Conservation (phyloP, 2,888 invertebrate genomes). For the Erebia palarica region DNA sequence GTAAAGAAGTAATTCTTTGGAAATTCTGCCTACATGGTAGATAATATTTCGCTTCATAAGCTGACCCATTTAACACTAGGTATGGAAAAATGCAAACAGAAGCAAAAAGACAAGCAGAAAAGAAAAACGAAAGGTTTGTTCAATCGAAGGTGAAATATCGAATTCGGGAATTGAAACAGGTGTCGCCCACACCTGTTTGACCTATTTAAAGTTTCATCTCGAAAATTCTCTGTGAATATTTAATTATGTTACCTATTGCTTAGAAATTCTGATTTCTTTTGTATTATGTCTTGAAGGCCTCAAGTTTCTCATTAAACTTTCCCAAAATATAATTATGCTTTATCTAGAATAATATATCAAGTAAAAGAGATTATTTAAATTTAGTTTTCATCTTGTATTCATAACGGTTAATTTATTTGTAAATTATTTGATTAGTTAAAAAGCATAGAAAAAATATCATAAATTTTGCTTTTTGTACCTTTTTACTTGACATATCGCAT, state of each 20-base stretch:
- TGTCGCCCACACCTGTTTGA: conserved; percentile 4
- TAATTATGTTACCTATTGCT: background rate
- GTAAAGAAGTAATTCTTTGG: background rate
- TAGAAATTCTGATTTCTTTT: background rate
- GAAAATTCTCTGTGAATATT: background rate
- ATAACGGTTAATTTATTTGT: no score
- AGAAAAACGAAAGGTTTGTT: conserved; percentile 3
- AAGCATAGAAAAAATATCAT: no score
- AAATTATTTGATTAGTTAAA: no score
- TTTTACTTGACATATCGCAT: no score
- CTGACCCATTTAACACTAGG: background rate
- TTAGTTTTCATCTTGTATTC: no score
- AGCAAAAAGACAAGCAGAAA: background rate
- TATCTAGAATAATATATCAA: no score
- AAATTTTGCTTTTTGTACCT: no score
- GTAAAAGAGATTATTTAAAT: no score
- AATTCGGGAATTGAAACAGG: conserved; percentile 14
- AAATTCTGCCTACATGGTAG: background rate
- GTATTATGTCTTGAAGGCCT: background rate
- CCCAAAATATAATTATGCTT: no score
- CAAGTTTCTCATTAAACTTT: no score
- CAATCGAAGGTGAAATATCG: conserved; percentile 15
- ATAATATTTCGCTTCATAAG: background rate
- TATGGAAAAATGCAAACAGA: background rate
- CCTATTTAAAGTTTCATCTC: conserved; percentile 9